phyloP scores from a whole-genome alignment of 2,113 vertebrate genomes.

The Ascaphus truei region DNA sequence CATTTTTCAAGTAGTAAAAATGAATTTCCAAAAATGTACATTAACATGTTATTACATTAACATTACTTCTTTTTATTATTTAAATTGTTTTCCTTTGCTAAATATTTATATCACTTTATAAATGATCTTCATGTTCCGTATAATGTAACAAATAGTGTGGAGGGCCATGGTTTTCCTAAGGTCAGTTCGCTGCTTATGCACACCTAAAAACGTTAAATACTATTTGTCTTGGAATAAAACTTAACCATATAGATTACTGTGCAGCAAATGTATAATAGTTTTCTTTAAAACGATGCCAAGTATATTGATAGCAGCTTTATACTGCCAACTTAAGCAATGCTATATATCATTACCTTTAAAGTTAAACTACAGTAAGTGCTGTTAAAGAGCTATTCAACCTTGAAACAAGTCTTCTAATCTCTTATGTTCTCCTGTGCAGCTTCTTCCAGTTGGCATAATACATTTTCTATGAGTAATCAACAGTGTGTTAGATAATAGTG shows the following conservation, averaged over 20 bases:
- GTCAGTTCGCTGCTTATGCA: not conserved
- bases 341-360: not conserved
- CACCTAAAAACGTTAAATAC: not conserved
- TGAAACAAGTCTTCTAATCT: not conserved
- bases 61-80: no score
- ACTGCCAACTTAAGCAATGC: not conserved
- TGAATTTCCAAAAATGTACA: no score
- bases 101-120: no score
- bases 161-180: not conserved
- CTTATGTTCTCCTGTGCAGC: not conserved
- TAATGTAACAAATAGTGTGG: no score
- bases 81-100: no score
- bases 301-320: not conserved
- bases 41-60: no score
- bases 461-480: not conserved
- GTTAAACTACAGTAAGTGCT: no score
- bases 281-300: not conserved
- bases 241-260: not conserved
- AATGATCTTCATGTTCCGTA: no score
- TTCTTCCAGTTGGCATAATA: not conserved
- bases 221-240: not conserved
- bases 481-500: not conserved
- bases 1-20: no score
- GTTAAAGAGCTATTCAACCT: not conserved
- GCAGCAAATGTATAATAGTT: not conserved